phyloP scores from a whole-genome alignment of 1,140 invertebrate species.

The Atta texana region DNA sequence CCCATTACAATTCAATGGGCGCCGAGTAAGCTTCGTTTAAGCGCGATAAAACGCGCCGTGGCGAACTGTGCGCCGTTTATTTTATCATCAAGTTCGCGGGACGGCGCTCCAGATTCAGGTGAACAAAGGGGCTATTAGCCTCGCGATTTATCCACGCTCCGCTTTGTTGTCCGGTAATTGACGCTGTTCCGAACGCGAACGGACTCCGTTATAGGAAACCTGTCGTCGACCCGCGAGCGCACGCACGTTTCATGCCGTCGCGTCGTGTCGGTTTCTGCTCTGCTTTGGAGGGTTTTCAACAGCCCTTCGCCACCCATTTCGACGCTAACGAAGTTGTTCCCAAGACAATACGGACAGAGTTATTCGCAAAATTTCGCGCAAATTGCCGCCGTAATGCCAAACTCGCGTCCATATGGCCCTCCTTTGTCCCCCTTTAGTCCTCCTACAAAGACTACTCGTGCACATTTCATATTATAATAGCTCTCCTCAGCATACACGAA shows the following conservation, averaged over 20 bases:
- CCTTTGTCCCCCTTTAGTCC: conserved; percentile 21
- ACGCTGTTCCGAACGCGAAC: conserved; percentile 48
- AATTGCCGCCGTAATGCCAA: conserved; percentile 29
- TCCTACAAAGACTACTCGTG: neutral
- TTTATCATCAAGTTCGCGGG: conserved; percentile 58
- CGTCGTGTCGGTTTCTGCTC: conserved; percentile 22
- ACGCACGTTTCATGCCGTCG: conserved; percentile 25
- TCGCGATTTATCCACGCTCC: conserved; percentile 52
- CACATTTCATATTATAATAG: conserved; percentile 21
- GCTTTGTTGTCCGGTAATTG: conserved; percentile 66
- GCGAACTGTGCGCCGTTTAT: conserved; percentile 40
- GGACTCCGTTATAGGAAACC: conserved; percentile 56
- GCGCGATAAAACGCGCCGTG: conserved; percentile 28
- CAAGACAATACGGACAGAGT: conserved; percentile 32
- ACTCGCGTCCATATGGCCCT: conserved; percentile 5
- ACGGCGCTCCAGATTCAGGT: conserved; percentile 39
- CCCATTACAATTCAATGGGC: conserved; percentile 31
- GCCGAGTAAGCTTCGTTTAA: conserved; percentile 54
- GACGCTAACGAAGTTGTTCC: conserved; percentile 57
- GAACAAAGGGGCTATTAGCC: conserved; percentile 68
- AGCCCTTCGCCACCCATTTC: conserved; percentile 41
- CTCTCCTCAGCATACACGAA: neutral
- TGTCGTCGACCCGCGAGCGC: neutral
- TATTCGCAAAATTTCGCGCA: conserved; percentile 57
- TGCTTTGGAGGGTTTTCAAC: conserved; percentile 20